Percentiles rank a stretch among this genome's conserved stretches.
Conservation (phyloP, 2,113 vertebrate genomes). For the Elaphurus davidianus region DNA sequence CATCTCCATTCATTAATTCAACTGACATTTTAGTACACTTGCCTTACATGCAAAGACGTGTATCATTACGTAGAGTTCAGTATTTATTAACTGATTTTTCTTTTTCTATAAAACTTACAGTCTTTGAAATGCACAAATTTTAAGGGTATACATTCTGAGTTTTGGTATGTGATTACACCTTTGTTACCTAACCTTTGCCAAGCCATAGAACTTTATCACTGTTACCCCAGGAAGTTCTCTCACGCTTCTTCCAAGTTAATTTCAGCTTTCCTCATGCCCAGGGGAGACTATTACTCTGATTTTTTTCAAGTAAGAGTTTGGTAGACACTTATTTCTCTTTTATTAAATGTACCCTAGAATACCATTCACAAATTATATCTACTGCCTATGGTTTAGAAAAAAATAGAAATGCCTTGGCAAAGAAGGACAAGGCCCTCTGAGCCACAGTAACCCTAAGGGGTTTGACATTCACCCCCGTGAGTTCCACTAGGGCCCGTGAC, state of each 20-base stretch:
- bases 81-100: background rate
- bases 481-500: constrained; percentile 14
- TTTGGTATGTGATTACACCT: background rate
- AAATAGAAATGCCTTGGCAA: background rate
- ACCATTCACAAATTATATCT: background rate
- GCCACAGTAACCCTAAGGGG: no score
- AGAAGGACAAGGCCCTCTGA: background rate
- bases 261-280: background rate
- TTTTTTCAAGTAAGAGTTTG: background rate
- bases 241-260: background rate
- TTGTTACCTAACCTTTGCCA: background rate
- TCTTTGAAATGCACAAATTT: background rate
- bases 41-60: fast-evolving
- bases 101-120: background rate
- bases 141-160: background rate
- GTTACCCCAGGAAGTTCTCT: background rate
- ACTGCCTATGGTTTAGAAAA: background rate
- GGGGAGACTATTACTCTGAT: background rate
- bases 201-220: fast-evolving
- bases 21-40: background rate
- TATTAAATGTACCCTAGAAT: background rate
- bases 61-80: background rate
- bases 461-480: constrained; percentile 18
- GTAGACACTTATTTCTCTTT: background rate
- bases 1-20: background rate